A percentile compares a stretch with the other conserved stretches of the same genome.
phyloP scores from a whole-genome alignment of 2,888 invertebrate species.

The Nasonovia ribisnigri region DNA sequence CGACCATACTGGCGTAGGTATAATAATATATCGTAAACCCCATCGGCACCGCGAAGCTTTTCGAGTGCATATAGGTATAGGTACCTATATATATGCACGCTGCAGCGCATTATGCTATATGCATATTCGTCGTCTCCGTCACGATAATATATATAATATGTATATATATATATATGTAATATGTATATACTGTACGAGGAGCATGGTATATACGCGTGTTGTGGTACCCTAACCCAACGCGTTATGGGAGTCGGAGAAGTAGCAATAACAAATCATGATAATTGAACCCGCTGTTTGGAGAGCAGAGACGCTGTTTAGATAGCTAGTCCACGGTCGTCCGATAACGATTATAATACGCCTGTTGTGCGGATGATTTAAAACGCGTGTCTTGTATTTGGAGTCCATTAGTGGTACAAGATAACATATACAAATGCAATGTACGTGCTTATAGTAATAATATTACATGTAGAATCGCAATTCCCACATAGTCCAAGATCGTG shows the following conservation, averaged over 20 bases:
- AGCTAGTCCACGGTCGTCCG: not conserved
- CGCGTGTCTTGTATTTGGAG: not conserved
- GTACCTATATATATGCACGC: not conserved
- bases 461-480: not conserved
- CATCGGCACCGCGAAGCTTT: not conserved
- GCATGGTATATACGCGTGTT: not conserved
- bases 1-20: not conserved
- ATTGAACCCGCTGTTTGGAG: not conserved
- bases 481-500: not conserved
- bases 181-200: not conserved
- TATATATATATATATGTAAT: not conserved
- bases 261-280: conserved; percentile 12
- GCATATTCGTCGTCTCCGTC: conserved; percentile 2
- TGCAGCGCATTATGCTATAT: not conserved
- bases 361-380: conserved; percentile 24
- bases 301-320: not conserved
- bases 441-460: not conserved
- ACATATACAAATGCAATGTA: not conserved
- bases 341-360: not conserved
- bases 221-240: not conserved
- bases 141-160: not conserved
- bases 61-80: not conserved
- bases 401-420: conserved; percentile 16
- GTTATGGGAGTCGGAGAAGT: not conserved
- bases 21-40: conserved; percentile 41